Conservation (phyloP, 1,140 invertebrate species). For the Bombus confusus region DNA sequence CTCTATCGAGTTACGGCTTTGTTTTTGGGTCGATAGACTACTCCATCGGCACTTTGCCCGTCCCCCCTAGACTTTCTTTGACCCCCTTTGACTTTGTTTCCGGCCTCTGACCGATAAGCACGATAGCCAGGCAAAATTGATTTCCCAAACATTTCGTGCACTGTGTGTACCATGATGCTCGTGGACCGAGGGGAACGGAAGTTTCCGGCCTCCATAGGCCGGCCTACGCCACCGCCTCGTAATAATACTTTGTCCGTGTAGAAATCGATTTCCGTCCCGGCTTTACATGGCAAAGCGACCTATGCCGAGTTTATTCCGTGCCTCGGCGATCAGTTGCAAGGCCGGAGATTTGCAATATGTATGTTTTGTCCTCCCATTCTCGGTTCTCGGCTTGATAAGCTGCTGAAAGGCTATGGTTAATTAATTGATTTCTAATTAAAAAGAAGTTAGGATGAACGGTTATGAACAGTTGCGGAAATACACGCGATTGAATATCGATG, state of each 20-base stretch:
- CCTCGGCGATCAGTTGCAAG: neutral
- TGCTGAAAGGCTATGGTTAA: neutral
- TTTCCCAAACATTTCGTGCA: conserved; percentile 37
- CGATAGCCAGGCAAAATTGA: conserved; percentile 29
- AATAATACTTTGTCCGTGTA: conserved; percentile 33
- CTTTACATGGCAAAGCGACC: neutral
- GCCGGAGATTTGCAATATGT: neutral
- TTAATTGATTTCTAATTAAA: neutral
- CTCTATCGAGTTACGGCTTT: conserved; percentile 74
- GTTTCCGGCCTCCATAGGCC: neutral
- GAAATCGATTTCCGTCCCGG: conserved; percentile 23
- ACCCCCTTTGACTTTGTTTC: conserved; percentile 42
- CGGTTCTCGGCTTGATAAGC: neutral
- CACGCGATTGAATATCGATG: neutral
- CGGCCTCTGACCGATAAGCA: conserved; percentile 22
- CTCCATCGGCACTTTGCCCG: conserved; percentile 49
- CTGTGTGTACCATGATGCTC: neutral
- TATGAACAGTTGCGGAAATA: neutral
- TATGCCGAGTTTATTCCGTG: neutral
- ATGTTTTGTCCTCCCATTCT: neutral
- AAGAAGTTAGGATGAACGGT: neutral
- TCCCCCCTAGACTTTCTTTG: conserved; percentile 9
- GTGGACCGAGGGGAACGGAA: neutral
- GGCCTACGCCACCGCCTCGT: neutral
- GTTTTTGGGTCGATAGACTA: conserved; percentile 65